Evolutionary conservation across 2,888 invertebrate species (phyloP).

Genomic region (Elmis aenea): DNA sequence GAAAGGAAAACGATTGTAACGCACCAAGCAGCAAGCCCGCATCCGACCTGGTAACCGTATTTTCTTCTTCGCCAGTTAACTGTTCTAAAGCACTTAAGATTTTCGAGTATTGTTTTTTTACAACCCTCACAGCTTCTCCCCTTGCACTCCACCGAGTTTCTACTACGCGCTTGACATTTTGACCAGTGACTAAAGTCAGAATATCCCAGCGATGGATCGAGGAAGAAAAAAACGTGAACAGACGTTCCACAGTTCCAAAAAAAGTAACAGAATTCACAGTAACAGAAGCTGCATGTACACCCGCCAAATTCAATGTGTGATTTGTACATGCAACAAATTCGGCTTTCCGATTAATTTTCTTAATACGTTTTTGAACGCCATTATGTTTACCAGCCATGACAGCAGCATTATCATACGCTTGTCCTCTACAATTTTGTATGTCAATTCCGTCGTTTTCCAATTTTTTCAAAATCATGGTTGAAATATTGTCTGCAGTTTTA

Average conservation of each 20-base stretch:
- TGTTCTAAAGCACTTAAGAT: conserved; percentile 18
- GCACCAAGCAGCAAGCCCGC: conserved; percentile 10
- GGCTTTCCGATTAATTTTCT: conserved; percentile 18
- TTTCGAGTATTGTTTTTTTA: conserved; percentile 10
- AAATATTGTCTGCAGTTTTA: conserved; percentile 26
- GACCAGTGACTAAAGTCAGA: conserved; percentile 19
- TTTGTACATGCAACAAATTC: conserved; percentile 20
- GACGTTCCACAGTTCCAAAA: conserved; percentile 18
- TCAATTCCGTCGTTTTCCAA: conserved; percentile 22
- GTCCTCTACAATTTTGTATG: conserved; percentile 27
- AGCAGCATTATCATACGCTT: conserved; percentile 30
- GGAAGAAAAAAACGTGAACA: conserved; percentile 20
- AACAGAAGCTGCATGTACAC: conserved; percentile 25
- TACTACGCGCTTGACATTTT: conserved; percentile 22
- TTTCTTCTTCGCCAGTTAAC: conserved; percentile 18
- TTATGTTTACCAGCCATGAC: conserved; percentile 21
- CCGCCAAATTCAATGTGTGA: conserved; percentile 21
- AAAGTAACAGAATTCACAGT: conserved; percentile 19
- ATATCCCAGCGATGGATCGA: conserved; percentile 23
- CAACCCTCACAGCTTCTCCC: conserved; percentile 9
- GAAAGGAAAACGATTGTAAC: conserved; percentile 16
- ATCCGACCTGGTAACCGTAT: conserved; percentile 12
- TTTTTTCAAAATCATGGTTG: conserved; percentile 24
- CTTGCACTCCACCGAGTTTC: conserved; percentile 13
- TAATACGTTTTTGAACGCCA: conserved; percentile 17